A percentile compares a stretch with the other conserved stretches of the same genome.
Evolutionary conservation across 2,888 invertebrate genomes (phyloP).

Genomic region (Harpalus rufipes): DNA sequence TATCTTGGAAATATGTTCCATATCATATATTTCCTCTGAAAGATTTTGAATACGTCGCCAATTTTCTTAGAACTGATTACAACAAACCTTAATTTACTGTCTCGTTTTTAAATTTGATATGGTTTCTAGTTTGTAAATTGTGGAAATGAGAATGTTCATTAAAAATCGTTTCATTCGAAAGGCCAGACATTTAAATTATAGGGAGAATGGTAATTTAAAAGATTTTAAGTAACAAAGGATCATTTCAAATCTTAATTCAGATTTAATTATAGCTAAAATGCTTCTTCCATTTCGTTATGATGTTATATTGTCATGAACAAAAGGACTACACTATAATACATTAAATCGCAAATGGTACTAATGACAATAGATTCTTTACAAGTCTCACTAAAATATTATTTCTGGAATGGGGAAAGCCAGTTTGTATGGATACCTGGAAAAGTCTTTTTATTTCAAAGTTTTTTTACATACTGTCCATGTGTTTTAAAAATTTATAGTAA

Average conservation of each 20-base stretch:
- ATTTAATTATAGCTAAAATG: conserved; percentile 6
- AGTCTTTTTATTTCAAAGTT: no score
- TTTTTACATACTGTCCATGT: no score
- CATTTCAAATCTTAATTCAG: conserved; percentile 2
- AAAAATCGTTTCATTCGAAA: not conserved
- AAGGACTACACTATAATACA: not conserved
- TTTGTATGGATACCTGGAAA: no score
- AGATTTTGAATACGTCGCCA: no score
- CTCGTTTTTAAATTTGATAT: not conserved
- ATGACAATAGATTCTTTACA: no score
- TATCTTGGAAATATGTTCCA: no score
- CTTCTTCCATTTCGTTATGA: not conserved
- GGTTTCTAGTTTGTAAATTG: not conserved
- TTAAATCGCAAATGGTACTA: not conserved
- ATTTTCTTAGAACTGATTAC: no score
- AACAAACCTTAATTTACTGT: no score
- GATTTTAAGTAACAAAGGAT: conserved; percentile 6
- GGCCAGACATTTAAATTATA: conserved; percentile 5
- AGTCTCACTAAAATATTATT: no score
- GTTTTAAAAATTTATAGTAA: no score
- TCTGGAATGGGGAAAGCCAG: no score
- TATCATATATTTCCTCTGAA: no score
- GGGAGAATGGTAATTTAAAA: conserved; percentile 4
- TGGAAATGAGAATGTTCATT: not conserved
- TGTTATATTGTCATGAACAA: not conserved